Conservation (phyloP, 1,140 invertebrate species). For the Cotesia glomerata region DNA sequence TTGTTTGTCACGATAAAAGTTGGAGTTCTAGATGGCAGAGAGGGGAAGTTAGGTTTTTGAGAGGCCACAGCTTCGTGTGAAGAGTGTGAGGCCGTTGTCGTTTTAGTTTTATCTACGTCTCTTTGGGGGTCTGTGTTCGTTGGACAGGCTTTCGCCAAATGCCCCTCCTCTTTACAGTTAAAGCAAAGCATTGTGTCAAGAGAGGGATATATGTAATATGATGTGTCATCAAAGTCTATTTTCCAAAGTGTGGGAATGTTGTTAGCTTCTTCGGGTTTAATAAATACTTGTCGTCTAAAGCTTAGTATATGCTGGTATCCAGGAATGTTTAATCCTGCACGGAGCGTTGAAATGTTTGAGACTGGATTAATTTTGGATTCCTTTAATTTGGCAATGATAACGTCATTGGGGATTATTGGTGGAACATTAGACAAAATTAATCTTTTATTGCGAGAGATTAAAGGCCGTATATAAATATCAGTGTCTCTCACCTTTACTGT, state of each 20-base stretch:
- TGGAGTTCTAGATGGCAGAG: neutral
- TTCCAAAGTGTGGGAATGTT: neutral
- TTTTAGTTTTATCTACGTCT: no score
- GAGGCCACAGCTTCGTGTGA: neutral
- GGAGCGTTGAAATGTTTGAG: neutral
- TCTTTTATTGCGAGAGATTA: slow-evolving; percentile 9
- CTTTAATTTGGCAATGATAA: slow-evolving; percentile 1
- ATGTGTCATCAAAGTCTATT: neutral
- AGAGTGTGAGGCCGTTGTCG: neutral
- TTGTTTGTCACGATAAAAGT: neutral
- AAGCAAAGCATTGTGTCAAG: neutral
- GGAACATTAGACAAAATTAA: slow-evolving; percentile 17
- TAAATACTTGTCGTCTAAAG: slow-evolving; percentile 14
- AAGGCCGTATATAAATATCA: neutral
- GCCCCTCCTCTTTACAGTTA: neutral
- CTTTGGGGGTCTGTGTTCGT: neutral
- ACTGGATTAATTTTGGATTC: neutral
- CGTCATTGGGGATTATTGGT: slow-evolving; percentile 6
- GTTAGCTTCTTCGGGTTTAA: neutral
- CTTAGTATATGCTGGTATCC: slow-evolving; percentile 14
- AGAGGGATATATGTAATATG: neutral
- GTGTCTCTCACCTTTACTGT: neutral
- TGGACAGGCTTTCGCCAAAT: neutral
- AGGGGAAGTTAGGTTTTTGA: neutral
- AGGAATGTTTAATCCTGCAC: slow-evolving; percentile 7